These are phyloP conservation scores for Botia almorhae DNA, from an alignment of 2,797 vertebrate species.

Conservation along the genomic window DNA sequence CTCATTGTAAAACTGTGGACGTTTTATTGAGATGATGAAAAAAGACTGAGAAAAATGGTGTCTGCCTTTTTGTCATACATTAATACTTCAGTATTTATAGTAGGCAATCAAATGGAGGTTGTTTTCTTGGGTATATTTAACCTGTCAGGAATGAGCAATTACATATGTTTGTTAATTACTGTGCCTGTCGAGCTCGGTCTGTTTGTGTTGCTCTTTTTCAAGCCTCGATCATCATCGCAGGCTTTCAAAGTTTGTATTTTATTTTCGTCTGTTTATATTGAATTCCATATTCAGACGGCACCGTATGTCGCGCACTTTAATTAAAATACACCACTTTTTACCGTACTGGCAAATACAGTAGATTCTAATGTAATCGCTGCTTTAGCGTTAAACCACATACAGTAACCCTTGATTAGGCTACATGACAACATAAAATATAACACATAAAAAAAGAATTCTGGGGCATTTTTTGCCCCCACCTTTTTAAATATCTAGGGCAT, in stretches of 20 bases:
- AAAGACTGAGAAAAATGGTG: constrained; percentile 54
- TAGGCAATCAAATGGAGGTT: constrained; percentile 78
- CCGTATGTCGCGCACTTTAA: neutral
- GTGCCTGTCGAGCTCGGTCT: constrained; percentile 81
- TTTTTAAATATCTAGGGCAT: neutral
- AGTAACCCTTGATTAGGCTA: neutral
- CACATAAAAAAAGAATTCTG: neutral
- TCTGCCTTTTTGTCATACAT: constrained; percentile 62
- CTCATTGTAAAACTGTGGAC: constrained; percentile 62
- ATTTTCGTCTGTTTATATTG: constrained; percentile 47
- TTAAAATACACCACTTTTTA: neutral
- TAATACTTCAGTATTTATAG: constrained; percentile 69
- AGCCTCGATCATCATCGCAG: constrained; percentile 75
- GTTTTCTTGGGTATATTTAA: constrained; percentile 82
- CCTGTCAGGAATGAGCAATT: constrained; percentile 85
- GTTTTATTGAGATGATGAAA: constrained; percentile 54
- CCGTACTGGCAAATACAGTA: neutral
- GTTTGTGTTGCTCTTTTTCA: constrained; percentile 79
- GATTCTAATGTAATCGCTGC: neutral
- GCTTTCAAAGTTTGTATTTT: constrained; percentile 74
- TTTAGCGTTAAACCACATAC: too few relatives aligned
- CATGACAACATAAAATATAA: neutral
- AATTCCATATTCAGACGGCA: neutral
- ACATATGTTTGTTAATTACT: constrained; percentile 86
- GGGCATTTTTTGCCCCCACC: neutral